A percentile compares a stretch with the other conserved stretches of the same genome.
Evolutionary conservation across 35 echinoderm and acorn worm genomes (phyloP).

Genomic region (Strongylocentrotus purpuratus): DNA sequence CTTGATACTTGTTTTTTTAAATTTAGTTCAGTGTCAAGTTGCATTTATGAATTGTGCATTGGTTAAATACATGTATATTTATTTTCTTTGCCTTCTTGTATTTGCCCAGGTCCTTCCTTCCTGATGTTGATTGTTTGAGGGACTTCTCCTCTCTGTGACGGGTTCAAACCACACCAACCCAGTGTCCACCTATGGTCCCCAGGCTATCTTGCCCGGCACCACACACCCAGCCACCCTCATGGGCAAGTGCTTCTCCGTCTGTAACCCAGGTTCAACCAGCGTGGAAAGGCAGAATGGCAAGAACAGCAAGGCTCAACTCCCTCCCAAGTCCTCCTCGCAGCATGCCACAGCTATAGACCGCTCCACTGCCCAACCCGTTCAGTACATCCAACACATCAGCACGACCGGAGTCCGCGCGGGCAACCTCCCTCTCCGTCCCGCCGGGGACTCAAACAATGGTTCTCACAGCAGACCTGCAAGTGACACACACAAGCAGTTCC

Average conservation of each 20-base stretch:
- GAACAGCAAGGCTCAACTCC: constrained; percentile 53
- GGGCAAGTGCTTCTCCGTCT: constrained; percentile 94
- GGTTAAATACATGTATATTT: not conserved
- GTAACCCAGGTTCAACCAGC: constrained; percentile 68
- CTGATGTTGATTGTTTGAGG: not conserved
- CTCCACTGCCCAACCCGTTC: constrained; percentile 6
- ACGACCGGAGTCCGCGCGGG: not conserved
- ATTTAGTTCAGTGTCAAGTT: too few species aligned
- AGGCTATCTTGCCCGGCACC: constrained; percentile 42
- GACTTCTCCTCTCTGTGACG: not conserved
- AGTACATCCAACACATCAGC: constrained; percentile 56
- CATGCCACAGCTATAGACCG: not conserved
- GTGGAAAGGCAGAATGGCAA: constrained; percentile 75
- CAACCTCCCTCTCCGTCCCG: constrained; percentile 34
- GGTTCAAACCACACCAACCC: not conserved
- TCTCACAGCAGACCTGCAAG: not conserved
- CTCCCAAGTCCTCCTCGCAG: constrained; percentile 39
- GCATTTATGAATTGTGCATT: not conserved
- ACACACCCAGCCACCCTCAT: constrained; percentile 53
- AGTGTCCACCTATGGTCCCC: constrained; percentile 33
- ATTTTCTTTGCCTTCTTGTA: not conserved
- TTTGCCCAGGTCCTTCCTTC: not conserved
- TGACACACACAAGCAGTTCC: constrained; percentile 32
- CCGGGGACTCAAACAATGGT: constrained; percentile 59
- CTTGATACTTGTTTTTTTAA: too few species aligned